Percentiles rank a stretch among this genome's conserved stretches.
phyloP scores from a whole-genome alignment of 2,113 vertebrate species.

The Todiramphus saurophagus region DNA sequence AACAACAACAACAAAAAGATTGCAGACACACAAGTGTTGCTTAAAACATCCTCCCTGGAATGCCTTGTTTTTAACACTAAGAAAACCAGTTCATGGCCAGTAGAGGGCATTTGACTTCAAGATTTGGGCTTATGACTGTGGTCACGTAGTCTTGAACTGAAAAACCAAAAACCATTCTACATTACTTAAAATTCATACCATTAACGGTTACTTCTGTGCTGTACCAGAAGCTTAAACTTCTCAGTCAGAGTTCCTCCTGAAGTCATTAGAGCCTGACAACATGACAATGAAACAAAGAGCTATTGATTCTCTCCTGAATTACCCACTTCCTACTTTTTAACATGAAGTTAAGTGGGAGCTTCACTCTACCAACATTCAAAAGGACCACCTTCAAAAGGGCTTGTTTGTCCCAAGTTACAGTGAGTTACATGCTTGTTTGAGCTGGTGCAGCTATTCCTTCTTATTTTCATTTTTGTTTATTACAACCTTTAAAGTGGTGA shows the following conservation, averaged over 20 bases:
- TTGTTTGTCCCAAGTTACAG: not conserved
- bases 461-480: not conserved
- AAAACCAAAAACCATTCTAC: not conserved
- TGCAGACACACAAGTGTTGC: rapidly evolving
- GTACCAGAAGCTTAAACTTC: not conserved
- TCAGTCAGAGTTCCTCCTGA: not conserved
- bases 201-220: not conserved
- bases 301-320: not conserved
- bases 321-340: not conserved
- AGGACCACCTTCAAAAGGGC: not conserved
- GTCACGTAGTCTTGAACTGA: not conserved
- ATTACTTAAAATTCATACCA: not conserved
- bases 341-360: not conserved
- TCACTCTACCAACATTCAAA: not conserved
- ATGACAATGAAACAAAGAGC: not conserved
- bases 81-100: not conserved
- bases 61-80: not conserved
- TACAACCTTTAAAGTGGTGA: too few relatives aligned
- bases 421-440: not conserved
- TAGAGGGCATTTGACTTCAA: conserved; percentile 24
- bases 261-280: not conserved
- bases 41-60: not conserved
- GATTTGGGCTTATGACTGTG: not conserved
- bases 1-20: not conserved
- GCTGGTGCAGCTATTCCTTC: not conserved